Evolutionary conservation across 2,888 invertebrate genomes (phyloP).

Genomic region (Paralinhomoeus sp.): DNA sequence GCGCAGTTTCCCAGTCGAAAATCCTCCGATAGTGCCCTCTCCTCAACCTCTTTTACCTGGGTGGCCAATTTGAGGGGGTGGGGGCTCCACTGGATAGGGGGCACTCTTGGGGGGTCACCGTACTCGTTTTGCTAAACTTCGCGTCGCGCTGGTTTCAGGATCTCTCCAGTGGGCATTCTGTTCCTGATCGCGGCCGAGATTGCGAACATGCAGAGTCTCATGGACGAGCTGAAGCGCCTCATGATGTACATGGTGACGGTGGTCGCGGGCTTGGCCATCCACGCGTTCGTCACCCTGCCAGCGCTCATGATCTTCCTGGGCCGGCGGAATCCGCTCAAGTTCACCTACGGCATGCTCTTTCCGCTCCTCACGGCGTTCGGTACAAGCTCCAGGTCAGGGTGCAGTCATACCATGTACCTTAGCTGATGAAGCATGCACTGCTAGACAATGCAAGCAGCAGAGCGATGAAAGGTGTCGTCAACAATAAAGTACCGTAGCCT

Average conservation of each 20-base stretch:
- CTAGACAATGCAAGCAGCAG: neutral
- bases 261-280: constrained; percentile 15
- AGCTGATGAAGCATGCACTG: neutral
- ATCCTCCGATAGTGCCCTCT: too few species aligned
- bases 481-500: neutral
- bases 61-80: too few species aligned
- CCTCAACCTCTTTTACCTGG: too few species aligned
- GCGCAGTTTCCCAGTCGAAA: too few species aligned
- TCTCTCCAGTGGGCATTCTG: constrained; percentile 8
- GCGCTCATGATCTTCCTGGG: constrained; percentile 15
- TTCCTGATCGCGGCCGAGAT: constrained; percentile 12
- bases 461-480: neutral
- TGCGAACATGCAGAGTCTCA: constrained; percentile 18
- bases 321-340: constrained; percentile 18
- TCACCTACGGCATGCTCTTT: constrained; percentile 17
- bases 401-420: neutral
- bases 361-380: constrained; percentile 24
- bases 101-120: too few species aligned
- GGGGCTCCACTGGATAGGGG: too few species aligned
- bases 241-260: constrained; percentile 11
- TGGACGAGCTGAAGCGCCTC: neutral
- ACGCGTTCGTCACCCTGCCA: constrained; percentile 19
- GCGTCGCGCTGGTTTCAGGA: constrained; percentile 4
- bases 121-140: too few species aligned
- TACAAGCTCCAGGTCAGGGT: constrained; percentile 18